A percentile compares a stretch with the other conserved stretches of the same genome.
Conservation (phyloP, 2,888 invertebrate species). For the Harpalus rufipes region DNA sequence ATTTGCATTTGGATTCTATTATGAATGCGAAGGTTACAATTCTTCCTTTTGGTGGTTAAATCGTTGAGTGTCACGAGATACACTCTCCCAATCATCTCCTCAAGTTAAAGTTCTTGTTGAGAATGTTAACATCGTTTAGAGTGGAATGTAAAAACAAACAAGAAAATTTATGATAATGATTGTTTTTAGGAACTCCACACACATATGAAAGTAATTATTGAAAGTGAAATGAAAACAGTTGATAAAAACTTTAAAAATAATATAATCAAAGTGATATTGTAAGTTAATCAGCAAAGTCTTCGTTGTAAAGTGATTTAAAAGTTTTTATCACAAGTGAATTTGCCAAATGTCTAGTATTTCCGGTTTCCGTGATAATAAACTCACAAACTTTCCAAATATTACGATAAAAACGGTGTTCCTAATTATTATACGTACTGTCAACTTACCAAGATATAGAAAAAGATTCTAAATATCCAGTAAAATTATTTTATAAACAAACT, state of each 20-base stretch:
- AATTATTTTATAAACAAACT: no score
- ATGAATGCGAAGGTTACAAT: conserved; percentile 43
- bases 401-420: background rate
- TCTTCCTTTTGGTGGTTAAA: conserved; percentile 1
- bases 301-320: background rate
- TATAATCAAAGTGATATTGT: background rate
- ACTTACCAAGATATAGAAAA: no score
- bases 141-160: conserved; percentile 1
- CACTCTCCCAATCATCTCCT: conserved; percentile 23
- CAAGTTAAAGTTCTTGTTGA: background rate
- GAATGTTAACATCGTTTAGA: background rate
- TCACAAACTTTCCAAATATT: background rate
- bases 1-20: conserved; percentile 31
- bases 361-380: background rate
- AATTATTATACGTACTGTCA: background rate
- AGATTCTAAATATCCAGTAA: no score
- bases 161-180: conserved; percentile 14
- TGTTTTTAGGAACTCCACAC: background rate
- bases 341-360: background rate
- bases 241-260: conserved; percentile 6
- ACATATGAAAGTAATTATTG: conserved; percentile 25
- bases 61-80: background rate
- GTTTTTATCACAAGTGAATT: conserved; percentile 10
- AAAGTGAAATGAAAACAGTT: conserved; percentile 23
- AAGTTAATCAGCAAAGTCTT: background rate